phyloP scores from a whole-genome alignment of 2,797 vertebrate species.

The Cyprinella venusta region DNA sequence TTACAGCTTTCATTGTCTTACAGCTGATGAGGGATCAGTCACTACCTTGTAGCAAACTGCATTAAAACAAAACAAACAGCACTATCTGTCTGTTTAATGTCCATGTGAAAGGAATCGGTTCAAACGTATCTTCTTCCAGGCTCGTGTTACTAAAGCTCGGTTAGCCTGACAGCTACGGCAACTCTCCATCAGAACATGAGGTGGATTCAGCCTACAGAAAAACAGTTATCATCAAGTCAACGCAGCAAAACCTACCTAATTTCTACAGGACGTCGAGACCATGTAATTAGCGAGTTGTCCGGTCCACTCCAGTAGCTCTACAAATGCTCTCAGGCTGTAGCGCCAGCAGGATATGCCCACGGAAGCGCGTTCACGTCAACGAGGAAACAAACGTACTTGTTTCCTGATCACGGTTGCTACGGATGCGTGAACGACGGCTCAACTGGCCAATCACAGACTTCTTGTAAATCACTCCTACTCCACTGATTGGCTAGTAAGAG shows the following conservation, averaged over 20 bases:
- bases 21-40: not conserved
- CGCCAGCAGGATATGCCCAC: not conserved
- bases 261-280: slow-evolving; percentile 3
- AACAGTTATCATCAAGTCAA: not conserved
- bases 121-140: slow-evolving; percentile 3
- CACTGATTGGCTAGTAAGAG: not conserved
- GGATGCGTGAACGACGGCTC: not conserved
- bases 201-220: slow-evolving; percentile 10
- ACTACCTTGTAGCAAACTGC: not conserved
- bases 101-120: not conserved
- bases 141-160: slow-evolving; percentile 17
- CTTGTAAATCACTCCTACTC: not conserved
- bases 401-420: slow-evolving; percentile 39
- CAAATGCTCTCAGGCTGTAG: not conserved
- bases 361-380: not conserved
- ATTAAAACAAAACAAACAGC: not conserved
- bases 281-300: not conserved
- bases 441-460: slow-evolving; percentile 20
- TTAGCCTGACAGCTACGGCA: slow-evolving; percentile 58
- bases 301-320: not conserved
- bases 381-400: slow-evolving; percentile 7
- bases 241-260: slow-evolving; percentile 48
- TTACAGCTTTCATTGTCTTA: not conserved
- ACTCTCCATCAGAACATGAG: slow-evolving; percentile 61
- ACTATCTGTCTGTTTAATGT: not conserved